A percentile compares a stretch with the other conserved stretches of the same genome.
phyloP scores from a whole-genome alignment of 2,113 vertebrate genomes.

The Donacobius atricapilla region DNA sequence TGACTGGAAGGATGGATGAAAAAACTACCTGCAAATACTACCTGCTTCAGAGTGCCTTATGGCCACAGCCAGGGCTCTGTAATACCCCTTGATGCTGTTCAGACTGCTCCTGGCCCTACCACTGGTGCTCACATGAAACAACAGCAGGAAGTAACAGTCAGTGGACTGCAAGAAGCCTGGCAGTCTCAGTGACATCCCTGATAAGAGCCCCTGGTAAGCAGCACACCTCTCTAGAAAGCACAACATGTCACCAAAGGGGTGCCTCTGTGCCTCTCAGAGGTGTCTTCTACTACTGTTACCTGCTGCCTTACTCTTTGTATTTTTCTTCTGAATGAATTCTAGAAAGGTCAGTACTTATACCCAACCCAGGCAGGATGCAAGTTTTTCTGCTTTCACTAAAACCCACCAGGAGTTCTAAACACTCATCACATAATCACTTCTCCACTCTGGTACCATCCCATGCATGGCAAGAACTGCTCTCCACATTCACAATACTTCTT shows the following conservation, averaged over 20 bases:
- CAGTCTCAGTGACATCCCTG: background rate
- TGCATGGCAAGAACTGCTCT: background rate
- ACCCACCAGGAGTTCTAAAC: background rate
- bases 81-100: background rate
- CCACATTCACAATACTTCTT: background rate
- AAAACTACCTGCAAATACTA: background rate
- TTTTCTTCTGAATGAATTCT: background rate
- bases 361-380: background rate
- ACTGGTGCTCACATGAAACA: background rate
- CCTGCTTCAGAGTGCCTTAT: background rate
- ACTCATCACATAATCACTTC: background rate
- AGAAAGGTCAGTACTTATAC: background rate
- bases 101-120: background rate
- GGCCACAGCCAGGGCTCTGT: background rate
- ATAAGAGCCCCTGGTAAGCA: background rate
- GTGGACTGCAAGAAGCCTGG: background rate
- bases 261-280: background rate
- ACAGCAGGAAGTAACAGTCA: background rate
- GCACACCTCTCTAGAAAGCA: background rate
- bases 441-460: background rate
- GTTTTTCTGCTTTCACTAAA: background rate
- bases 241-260: background rate
- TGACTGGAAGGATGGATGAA: background rate
- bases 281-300: background rate
- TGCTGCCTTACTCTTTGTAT: background rate